Base-by-base conservation (phyloP, 2,888 invertebrate species). In the Drosophila siamana region DNA sequence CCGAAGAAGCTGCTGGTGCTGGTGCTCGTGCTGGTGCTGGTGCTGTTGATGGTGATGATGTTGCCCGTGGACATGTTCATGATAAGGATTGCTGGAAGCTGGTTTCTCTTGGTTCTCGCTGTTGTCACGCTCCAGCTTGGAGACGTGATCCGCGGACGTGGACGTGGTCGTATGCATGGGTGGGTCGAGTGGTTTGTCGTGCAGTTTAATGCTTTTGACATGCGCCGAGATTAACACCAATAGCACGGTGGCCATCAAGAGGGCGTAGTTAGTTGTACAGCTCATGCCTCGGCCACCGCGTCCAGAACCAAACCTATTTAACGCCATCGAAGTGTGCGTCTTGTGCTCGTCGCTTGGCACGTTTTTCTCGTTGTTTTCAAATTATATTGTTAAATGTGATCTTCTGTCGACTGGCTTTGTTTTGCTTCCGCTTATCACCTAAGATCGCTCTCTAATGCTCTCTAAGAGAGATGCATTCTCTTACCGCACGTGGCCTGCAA, bases 181-280 rank as follows among this genome's bases (percentile, higher is more conserved):
- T 5, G 33, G 33, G 19, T 19, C 11, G 16, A 19, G 41, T 7
- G 3, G 11, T 7, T 41, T 19, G 16, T 78, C 87, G 61, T 80
- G 82, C 47, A 88, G 52, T 65, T 90, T 80, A 55, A 91, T 82
- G 69, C 88, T 91, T 78, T 89, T 90, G 68, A 80, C 90, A 77
- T 89, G 88, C 56, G 82, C 90, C 47, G 91, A 84, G 59, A 90
- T 88, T 78, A 90, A 72, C 59, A 90, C 86, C 72, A 90, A 72
- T 60, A 89, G 69, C 15, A 81, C 79, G 30, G 81, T 84, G 64
- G 82, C 84, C 75, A 85, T 63, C 60, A 90, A 70, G 48, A 91
- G 72, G 36, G 77, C 86, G 67, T 86, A 90, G 79, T 90, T 91
- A 48, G 78, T 77, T 60, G 77, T 75, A 55, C 75, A 81, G 74